Base-by-base conservation (phyloP, 2,113 vertebrate genomes). In the Takifugu bimaculatus region DNA sequence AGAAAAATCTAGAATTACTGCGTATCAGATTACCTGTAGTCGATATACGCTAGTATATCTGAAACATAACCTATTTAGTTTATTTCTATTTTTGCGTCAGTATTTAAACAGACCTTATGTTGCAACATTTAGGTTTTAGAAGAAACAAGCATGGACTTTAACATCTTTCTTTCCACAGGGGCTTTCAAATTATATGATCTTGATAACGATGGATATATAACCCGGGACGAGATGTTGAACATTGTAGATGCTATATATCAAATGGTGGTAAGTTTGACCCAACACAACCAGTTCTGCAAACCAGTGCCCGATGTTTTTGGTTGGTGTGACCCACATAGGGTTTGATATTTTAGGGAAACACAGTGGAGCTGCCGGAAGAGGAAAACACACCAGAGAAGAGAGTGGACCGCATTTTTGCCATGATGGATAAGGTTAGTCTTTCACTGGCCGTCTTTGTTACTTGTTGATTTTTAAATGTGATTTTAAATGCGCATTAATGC, bases 221-320 rank as follows among this genome's bases (percentile, higher is more conserved):
- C 97, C 13, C 91, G 97, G 67, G 96, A 94, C 0, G 97, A 99
- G 92, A 99, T 99, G 97, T 79, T 99, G 83, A 95, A 98, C 80
- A 99, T 99, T 13, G 97, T 99, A 60, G 97, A 99, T 0, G 96
- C 96, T 1, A 99, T 99, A 75, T 99, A 99, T 84, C 95, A 98
- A 90, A 99, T 99, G 97, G 96, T 99, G 96, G 97, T 99, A 80
- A 93, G 94, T 84, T 57, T 60, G 45, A 11, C 28, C 39, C 6
- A 62, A 44, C 45, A 44, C 45, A 9, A 29, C 6, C 5, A 1
- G 26, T 6, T 3, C 29, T 15, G 20, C 27, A n/a, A 20, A 20
- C 20, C 47, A 13, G 13, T 48, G 6, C 5, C n/a, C 15, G 2
- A 15, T 11, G 13, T 5, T 48, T n/a, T 49, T 26, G 26, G 68